phyloP scores from a whole-genome alignment of 2,113 vertebrate genomes.

The Microtus pennsylvanicus region DNA sequence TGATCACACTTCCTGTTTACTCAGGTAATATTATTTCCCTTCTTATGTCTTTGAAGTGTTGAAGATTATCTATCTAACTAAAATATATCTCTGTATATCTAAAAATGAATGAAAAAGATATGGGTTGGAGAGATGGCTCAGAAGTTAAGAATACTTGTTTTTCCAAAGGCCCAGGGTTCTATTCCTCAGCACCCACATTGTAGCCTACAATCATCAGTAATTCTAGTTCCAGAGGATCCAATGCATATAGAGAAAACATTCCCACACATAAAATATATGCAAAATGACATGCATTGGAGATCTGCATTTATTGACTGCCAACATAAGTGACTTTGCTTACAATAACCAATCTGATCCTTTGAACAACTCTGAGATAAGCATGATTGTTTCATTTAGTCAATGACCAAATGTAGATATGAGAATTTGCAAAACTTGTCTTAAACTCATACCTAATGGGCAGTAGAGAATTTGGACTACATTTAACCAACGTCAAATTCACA shows the following conservation, averaged over 20 bases:
- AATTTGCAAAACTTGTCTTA: slow-evolving; percentile 27
- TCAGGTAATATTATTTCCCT: no score
- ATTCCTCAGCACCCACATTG: background rate
- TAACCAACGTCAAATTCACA: background rate
- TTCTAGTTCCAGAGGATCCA: background rate
- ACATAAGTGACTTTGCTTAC: background rate
- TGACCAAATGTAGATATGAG: background rate
- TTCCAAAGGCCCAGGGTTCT: background rate
- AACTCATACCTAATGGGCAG: background rate
- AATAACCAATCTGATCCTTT: background rate
- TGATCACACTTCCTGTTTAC: no score
- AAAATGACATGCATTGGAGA: background rate
- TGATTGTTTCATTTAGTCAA: background rate
- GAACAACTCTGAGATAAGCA: background rate
- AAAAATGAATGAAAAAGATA: background rate
- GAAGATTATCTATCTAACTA: no score
- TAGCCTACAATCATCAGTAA: background rate
- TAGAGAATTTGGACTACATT: background rate
- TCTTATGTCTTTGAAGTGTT: no score
- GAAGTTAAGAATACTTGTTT: background rate
- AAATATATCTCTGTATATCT: no score
- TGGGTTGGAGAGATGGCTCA: background rate
- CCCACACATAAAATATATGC: background rate
- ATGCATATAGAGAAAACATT: background rate
- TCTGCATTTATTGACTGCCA: background rate